Conservation (phyloP, 2,797 vertebrate genomes). For the Gadopsis marmoratus region DNA sequence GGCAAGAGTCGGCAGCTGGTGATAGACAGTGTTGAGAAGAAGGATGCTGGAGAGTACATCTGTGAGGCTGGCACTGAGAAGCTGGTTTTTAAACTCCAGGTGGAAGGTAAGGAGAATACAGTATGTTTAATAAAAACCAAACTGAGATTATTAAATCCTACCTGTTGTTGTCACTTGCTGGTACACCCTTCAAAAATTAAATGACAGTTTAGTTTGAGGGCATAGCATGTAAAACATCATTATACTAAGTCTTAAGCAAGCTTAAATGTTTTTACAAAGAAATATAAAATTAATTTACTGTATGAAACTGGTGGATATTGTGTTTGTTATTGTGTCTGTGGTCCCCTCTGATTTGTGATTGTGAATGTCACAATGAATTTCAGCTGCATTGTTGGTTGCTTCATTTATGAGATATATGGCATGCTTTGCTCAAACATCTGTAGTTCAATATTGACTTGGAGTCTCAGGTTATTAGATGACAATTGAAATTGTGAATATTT, state of each 20-base stretch:
- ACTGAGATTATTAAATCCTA: background rate
- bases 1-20: conserved; percentile 81
- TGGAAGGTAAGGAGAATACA: conserved; percentile 76
- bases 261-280: background rate
- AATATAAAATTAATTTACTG: background rate
- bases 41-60: conserved; percentile 85
- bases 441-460: background rate
- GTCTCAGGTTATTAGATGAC: background rate
- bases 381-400: background rate
- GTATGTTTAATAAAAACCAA: background rate
- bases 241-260: background rate
- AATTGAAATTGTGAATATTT: background rate
- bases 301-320: background rate
- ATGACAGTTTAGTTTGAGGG: background rate
- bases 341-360: background rate
- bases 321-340: background rate
- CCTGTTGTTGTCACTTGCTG: background rate
- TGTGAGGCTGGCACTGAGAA: conserved; percentile 86
- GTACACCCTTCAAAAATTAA: background rate
- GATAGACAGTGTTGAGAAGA: conserved; percentile 82
- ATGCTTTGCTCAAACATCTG: background rate
- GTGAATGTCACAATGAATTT: background rate
- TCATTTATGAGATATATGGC: background rate
- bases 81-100: conserved; percentile 79
- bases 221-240: background rate